Evolutionary conservation across 1,140 invertebrate species (phyloP).

Genomic region (Diprion similis): DNA sequence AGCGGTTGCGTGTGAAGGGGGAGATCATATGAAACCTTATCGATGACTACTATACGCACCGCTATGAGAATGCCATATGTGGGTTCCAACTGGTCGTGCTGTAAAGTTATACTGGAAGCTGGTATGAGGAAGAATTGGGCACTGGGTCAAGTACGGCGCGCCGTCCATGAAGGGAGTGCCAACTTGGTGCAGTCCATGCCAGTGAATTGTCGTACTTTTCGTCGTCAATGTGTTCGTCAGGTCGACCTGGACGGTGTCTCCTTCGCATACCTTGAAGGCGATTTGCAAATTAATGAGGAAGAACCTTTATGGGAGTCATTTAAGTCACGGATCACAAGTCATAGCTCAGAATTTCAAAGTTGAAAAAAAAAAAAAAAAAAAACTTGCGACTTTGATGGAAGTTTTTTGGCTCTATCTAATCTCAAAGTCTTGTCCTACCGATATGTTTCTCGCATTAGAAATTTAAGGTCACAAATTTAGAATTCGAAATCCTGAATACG

Average conservation of each 20-base stretch:
- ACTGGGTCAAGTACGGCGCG: conserved; percentile 41
- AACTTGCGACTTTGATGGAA: too few species aligned
- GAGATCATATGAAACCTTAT: conserved; percentile 37
- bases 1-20: too few species aligned
- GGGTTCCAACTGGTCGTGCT: conserved; percentile 35
- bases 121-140: conserved; percentile 36
- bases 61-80: conserved; percentile 45
- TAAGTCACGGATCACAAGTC: too few species aligned
- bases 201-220: conserved; percentile 42
- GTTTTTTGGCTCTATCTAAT: too few species aligned
- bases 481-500: too few species aligned
- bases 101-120: conserved; percentile 36
- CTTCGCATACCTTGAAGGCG: conserved; percentile 39
- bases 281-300: too few species aligned
- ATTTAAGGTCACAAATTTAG: too few species aligned
- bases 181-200: conserved; percentile 45
- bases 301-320: too few species aligned
- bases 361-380: too few species aligned
- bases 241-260: conserved; percentile 42
- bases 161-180: conserved; percentile 64
- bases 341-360: too few species aligned
- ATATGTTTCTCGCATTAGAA: too few species aligned
- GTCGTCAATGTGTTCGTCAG: conserved; percentile 39
- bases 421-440: too few species aligned
- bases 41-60: conserved; percentile 26